Evolutionary conservation across 2,888 invertebrate genomes (phyloP), one percentile per base, ranked within the genome.

Genomic region (Cheilosia vulpina): DNA sequence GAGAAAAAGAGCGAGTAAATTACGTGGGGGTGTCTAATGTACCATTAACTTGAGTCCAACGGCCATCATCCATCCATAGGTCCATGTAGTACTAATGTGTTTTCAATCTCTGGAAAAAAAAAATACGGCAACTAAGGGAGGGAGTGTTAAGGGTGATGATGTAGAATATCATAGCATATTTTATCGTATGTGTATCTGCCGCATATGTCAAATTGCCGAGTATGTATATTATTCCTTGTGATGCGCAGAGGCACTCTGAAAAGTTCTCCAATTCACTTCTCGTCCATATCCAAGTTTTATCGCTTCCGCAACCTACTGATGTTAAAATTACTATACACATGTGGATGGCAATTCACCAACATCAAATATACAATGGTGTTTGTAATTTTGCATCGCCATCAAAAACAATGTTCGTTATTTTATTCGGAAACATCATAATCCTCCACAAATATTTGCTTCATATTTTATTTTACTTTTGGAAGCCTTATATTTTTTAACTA

Each of bases 21-120:
- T 84, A 84, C 80, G 75, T 79, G 84, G 84, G 80, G 84, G 79
- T 84, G 84, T 84, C 84, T 84, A 84, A 84, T 84, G 84, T 80
- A 84, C 84, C 84, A 84, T 84, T 84, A 84, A 80, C 80, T 78
- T 79, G 47, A 73, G 80, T 75, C 79, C 84, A 80, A 66, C 84
- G 80, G 75, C 80, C 80, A 75, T 80, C 84, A 84, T 63, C 69
- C 65, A 80, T 79, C 75, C 43, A 69, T 65, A 63, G 69, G 73
- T 78, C 73, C 62, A 83, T 84, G 62, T 53, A 84, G 79, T 80
- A 84, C 84, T 84, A 84, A 84, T 84, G 84, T 80, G 84, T 84
- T 84, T 84, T 80, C 84, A 80, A 84, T 80, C 79, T 84, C 58
- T 75, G 60, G 38, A 65, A 79, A 84, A 76, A 68, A 62, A 76